These are phyloP conservation scores for Cyclopterus lumpus DNA, from an alignment of 2,797 vertebrate genomes.

Conservation along the genomic window DNA sequence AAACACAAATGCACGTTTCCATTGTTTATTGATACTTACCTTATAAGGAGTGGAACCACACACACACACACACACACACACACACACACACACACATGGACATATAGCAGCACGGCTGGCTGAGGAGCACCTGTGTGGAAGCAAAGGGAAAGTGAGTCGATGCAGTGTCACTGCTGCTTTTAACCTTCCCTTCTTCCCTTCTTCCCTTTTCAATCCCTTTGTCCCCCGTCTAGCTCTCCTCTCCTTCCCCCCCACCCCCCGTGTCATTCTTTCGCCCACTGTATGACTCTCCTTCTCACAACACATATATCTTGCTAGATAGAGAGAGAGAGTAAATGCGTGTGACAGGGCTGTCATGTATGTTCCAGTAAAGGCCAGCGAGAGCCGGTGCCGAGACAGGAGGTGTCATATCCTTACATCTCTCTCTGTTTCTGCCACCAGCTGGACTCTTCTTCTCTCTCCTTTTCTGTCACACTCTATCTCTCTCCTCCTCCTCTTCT, in stretches of 20 bases:
- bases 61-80: not conserved
- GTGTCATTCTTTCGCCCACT: constrained; percentile 29
- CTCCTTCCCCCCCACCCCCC: constrained; percentile 65
- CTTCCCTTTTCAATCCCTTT: not conserved
- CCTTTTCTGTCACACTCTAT: constrained; percentile 72
- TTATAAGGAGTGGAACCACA: not conserved
- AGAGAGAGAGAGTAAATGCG: constrained; percentile 79
- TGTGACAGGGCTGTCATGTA: constrained; percentile 90
- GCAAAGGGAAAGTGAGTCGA: constrained; percentile 91
- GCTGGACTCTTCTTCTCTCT: constrained; percentile 74
- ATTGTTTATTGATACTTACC: not conserved
- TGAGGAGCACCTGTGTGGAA: constrained; percentile 88
- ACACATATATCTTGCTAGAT: constrained; percentile 38
- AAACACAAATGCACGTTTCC: constrained; percentile 9
- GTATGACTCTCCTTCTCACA: constrained; percentile 34
- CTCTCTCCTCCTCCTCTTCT: constrained; percentile 37
- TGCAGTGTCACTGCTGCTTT: constrained; percentile 86
- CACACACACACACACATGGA: constrained; percentile 63
- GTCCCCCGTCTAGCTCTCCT: constrained; percentile 4
- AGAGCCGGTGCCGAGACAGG: constrained; percentile 82
- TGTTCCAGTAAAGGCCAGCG: constrained; percentile 68
- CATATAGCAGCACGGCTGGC: constrained; percentile 85
- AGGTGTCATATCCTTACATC: constrained; percentile 94
- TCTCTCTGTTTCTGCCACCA: constrained; percentile 79
- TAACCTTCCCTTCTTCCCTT: constrained; percentile 28